These are phyloP conservation scores for Callyntrura sp. DNA, from an alignment of 2,888 invertebrate species.

Conservation along the genomic window DNA sequence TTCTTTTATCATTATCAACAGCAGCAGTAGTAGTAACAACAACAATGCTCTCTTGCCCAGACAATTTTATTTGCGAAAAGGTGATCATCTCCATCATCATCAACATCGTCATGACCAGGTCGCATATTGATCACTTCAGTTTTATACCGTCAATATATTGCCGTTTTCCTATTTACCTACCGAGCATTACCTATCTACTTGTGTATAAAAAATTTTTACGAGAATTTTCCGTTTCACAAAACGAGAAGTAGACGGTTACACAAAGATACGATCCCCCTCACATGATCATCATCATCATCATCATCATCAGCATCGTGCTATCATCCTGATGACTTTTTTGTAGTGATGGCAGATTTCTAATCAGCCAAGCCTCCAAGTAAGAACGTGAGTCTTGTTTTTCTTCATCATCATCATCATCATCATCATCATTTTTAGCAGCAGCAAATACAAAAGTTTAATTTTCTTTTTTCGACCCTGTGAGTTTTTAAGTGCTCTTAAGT, in stretches of 20 bases:
- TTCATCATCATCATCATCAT: conserved; percentile 27
- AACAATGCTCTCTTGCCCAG: conserved; percentile 18
- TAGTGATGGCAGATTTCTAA: conserved; percentile 77
- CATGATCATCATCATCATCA: neutral
- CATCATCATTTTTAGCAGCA: too few relatives aligned
- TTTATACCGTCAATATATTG: conserved; percentile 46
- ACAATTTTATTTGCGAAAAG: conserved; percentile 54
- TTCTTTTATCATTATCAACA: neutral
- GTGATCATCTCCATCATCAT: conserved; percentile 39
- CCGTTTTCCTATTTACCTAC: conserved; percentile 50
- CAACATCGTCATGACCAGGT: neutral
- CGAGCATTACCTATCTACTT: neutral
- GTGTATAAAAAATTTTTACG: too few relatives aligned
- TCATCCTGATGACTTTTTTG: conserved; percentile 40
- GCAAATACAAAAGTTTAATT: conserved; percentile 64
- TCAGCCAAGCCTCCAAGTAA: conserved; percentile 77
- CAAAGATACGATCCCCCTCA: conserved; percentile 5
- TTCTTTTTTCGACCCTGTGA: conserved; percentile 54
- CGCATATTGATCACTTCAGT: conserved; percentile 32
- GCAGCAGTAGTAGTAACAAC: too few relatives aligned
- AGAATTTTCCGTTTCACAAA: conserved; percentile 12
- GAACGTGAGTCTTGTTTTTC: conserved; percentile 76
- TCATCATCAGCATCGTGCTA: neutral
- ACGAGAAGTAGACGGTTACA: neutral
- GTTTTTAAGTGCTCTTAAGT: conserved; percentile 4